Percentiles rank a stretch among this genome's conserved stretches.
phyloP scores from a whole-genome alignment of 2,113 vertebrate species.

The Eurystomus gularis region DNA sequence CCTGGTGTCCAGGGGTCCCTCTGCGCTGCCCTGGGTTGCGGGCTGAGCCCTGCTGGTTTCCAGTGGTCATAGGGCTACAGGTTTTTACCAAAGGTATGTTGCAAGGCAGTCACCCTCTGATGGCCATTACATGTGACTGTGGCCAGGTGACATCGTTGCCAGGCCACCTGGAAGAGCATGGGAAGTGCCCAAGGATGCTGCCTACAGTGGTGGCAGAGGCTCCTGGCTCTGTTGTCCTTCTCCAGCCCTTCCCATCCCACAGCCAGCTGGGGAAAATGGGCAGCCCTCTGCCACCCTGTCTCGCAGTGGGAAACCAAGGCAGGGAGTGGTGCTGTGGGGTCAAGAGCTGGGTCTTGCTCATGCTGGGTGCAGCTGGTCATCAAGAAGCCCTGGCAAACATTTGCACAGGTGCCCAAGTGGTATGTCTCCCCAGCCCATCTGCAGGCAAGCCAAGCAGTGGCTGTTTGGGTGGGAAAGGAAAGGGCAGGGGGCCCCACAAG shows the following conservation, averaged over 20 bases:
- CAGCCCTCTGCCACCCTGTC: not conserved
- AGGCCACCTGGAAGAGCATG: not conserved
- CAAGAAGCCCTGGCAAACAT: not conserved
- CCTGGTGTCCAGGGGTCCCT: not conserved
- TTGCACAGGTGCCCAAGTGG: not conserved
- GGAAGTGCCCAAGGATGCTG: not conserved
- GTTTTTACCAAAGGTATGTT: not conserved
- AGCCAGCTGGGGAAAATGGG: not conserved
- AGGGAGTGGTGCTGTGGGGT: not conserved
- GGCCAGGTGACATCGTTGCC: accelerated
- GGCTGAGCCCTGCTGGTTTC: not conserved
- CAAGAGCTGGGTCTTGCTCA: not conserved
- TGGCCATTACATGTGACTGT: accelerated
- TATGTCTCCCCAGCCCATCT: accelerated
- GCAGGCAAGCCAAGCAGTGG: not conserved
- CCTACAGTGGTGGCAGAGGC: not conserved
- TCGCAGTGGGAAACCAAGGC: not conserved
- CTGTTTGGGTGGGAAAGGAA: not conserved
- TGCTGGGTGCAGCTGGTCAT: not conserved
- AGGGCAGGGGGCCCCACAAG: not conserved
- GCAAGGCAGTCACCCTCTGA: not conserved
- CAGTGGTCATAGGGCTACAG: not conserved
- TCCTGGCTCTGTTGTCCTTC: not conserved
- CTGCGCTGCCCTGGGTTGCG: not conserved
- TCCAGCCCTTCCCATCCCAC: not conserved